Evolutionary conservation across 1,140 invertebrate species (phyloP).

Genomic region (Ceratina japonica): DNA sequence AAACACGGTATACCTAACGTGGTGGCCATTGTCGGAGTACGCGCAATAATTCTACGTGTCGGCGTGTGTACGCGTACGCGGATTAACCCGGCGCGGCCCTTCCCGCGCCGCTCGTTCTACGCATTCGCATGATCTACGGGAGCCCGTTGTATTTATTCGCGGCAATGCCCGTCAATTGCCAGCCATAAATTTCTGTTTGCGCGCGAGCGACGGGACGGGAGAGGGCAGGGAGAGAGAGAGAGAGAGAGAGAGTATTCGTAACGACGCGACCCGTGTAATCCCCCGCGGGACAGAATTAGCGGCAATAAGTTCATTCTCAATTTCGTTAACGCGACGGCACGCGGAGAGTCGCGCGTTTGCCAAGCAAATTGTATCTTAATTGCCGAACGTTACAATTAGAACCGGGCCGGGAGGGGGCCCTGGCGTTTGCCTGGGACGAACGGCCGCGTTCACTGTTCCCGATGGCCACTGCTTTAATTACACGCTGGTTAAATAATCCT

Average conservation of each 20-base stretch:
- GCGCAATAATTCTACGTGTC: constrained; percentile 42
- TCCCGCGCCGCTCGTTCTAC: constrained; percentile 2
- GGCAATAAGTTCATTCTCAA: constrained; percentile 41
- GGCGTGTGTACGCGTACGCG: constrained; percentile 22
- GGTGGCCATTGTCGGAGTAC: constrained; percentile 23
- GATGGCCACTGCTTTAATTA: constrained; percentile 10
- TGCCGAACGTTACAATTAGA: constrained; percentile 18
- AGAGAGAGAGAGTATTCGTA: no score
- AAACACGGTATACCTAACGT: neutral
- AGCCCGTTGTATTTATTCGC: constrained; percentile 38
- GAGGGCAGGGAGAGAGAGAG: no score
- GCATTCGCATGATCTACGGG: constrained; percentile 36
- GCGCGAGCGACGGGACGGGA: no score
- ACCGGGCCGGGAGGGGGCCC: neutral
- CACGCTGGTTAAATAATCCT: constrained; percentile 16
- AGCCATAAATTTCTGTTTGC: constrained; percentile 41
- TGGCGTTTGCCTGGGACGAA: neutral
- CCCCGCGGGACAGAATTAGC: constrained; percentile 15
- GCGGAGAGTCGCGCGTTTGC: constrained; percentile 12
- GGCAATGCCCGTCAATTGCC: constrained; percentile 37
- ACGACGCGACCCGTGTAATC: neutral
- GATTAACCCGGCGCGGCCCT: constrained; percentile 16
- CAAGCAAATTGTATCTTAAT: constrained; percentile 38
- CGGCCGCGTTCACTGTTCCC: constrained; percentile 7
- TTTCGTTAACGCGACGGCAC: constrained; percentile 27